Base-by-base conservation (phyloP, 1,140 invertebrate species). In the Ooceraea biroi region DNA sequence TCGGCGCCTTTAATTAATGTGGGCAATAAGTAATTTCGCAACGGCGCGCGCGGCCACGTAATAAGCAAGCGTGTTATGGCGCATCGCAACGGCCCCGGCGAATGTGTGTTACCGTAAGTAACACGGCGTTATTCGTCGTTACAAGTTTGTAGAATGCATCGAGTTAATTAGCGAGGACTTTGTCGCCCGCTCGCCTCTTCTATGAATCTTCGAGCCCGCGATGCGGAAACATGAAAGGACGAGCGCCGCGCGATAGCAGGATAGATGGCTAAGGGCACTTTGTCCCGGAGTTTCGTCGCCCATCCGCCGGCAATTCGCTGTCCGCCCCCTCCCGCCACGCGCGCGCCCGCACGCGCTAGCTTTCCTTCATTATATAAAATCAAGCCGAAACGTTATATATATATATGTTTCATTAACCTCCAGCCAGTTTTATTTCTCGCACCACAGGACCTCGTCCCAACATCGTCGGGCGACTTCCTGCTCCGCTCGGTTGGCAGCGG, bases 361-460 rank as follows among this genome's bases (percentile, higher is more conserved):
- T 83, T 83, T 82, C 76, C 25, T 66, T 78, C 80, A 73, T 91
- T 71, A 84, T 71, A 84, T 83, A 69, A 88, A 89, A 91, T 90
- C 88, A 88, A 89, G 83, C 71, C 80, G 71, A 74, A 84, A 87
- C n/a, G 74, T 90, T 36, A 36, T 36, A 36, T 36, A 36, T 36
- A 36, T 36, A 36, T 36, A 36, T 36, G 36, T 92, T 90, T 89
- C 85, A 89, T 91, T 89, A 90, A 82, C 71, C 80, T 83, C 48
- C 46, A 36, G 76, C 58, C 85, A 78, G 76, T 87, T 88, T 88
- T 89, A 85, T 88, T 89, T 85, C 14, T 69, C 25, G 25, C 68
- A 46, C 60, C 71, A 11, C 60, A 63, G 69, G 60, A 57, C 50
- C 22, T 25, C 22, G 3, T 22, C 46, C 52, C 27, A 61, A 73